These are phyloP conservation scores for Platycnemis pennipes DNA, from an alignment of 2,888 invertebrate genomes.

Conservation along the genomic window DNA sequence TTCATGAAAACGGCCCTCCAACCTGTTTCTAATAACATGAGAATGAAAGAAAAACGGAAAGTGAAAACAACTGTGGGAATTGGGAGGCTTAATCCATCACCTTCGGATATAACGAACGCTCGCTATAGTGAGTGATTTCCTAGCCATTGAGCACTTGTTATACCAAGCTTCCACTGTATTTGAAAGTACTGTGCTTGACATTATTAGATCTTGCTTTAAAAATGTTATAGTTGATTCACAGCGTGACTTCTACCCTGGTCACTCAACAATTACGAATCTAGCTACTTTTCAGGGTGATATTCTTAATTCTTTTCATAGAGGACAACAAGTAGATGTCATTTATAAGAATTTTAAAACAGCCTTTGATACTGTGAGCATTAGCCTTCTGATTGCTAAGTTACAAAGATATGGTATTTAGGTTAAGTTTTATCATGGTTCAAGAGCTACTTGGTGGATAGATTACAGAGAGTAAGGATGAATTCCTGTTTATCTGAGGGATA, in stretches of 20 bases:
- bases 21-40: too few relatives aligned
- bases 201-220: not conserved
- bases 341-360: not conserved
- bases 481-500: not conserved
- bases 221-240: slow-evolving; percentile 10
- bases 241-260: not conserved
- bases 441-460: not conserved
- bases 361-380: too few relatives aligned
- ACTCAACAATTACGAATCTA: not conserved
- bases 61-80: too few relatives aligned
- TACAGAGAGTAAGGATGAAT: not conserved
- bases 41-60: too few relatives aligned
- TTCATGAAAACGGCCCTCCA: too few relatives aligned
- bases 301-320: not conserved
- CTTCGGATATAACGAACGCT: too few relatives aligned
- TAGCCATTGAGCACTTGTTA: too few relatives aligned
- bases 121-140: too few relatives aligned
- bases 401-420: too few relatives aligned
- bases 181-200: not conserved
- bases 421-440: not conserved
- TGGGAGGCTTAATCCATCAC: too few relatives aligned
- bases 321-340: slow-evolving; percentile 6
- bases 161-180: too few relatives aligned
- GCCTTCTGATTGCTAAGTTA: too few relatives aligned
- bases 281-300: not conserved